Percentiles rank a stretch among this genome's conserved stretches.
phyloP scores from a whole-genome alignment of 2,113 vertebrate species.

The Arothron firmamentum region DNA sequence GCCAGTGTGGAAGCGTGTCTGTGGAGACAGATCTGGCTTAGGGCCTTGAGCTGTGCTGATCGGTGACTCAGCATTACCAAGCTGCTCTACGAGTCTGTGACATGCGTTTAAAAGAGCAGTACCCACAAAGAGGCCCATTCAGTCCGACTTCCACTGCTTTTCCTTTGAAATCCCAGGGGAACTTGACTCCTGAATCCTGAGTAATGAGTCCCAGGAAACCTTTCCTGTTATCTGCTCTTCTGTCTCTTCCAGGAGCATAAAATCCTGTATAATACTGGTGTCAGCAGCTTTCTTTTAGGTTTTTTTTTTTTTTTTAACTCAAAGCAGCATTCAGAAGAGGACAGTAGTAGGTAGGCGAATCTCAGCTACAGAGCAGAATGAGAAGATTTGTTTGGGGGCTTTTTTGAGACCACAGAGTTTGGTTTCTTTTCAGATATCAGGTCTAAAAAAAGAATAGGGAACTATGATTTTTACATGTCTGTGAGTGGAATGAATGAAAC shows the following conservation, averaged over 20 bases:
- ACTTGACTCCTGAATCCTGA: constrained; percentile 56
- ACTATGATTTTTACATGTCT: too few relatives aligned
- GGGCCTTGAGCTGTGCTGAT: constrained; percentile 18
- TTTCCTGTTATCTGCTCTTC: constrained; percentile 27
- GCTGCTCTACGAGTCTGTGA: constrained; percentile 62
- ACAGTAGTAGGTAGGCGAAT: constrained; percentile 18
- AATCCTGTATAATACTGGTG: constrained; percentile 40
- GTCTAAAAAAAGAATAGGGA: too few relatives aligned
- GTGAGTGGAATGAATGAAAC: constrained; percentile 33
- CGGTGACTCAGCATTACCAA: constrained; percentile 62
- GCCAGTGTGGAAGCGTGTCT: not conserved
- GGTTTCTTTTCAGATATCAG: too few relatives aligned
- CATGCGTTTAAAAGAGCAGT: constrained; percentile 64
- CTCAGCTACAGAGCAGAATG: constrained; percentile 18
- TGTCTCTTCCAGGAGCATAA: constrained; percentile 24
- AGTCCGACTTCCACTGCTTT: constrained; percentile 38
- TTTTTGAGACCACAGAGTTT: not conserved
- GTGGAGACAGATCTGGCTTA: constrained; percentile 11
- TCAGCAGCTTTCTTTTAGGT: constrained; percentile 10
- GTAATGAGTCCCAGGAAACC: constrained; percentile 58
- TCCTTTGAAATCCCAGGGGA: constrained; percentile 58
- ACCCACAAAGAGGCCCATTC: constrained; percentile 69
- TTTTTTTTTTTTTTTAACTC: constrained; percentile 18
- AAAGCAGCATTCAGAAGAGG: constrained; percentile 2
- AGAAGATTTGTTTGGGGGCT: not conserved